Evolutionary conservation across 2,797 vertebrate species (phyloP), one percentile per base, ranked within the genome.

Genomic region (Galago senegalensis): DNA sequence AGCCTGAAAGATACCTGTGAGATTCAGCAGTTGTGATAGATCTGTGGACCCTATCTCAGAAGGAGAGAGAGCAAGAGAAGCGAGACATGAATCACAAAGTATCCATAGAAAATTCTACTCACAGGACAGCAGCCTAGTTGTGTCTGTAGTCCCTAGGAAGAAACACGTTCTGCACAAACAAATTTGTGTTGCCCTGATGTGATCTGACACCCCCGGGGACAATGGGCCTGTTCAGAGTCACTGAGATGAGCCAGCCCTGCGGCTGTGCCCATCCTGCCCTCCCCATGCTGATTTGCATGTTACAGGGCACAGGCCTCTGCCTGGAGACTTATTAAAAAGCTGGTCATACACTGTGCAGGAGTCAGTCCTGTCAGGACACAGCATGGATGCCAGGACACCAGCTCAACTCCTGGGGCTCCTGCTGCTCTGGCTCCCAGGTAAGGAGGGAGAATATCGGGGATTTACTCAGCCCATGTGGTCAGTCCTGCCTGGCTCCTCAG

Each of bases 391-490:
- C 91, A 79, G 34, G n/a, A 16, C 1, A 5, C 56, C 46, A 0
- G 0, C 17, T 23, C 76, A 67, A 37, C 20, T 92, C 46, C 37
- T 97, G 1, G 17, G 67, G 14, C 31, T 96, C 2, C 65, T 91
- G 37, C 31, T 95, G 18, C 46, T 94, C 81, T 95, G 85, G 20
- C 20, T 90, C 20, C 46, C 63, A 75, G 87, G 87, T 70, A 9
- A 95, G 43, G 31, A 37, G 10, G 13, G 25, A 12, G 7, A 37
- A 21, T 11, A 9, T 3, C 9, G 18, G 3, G 2, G 6, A 23
- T 1, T 3, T 13, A 0, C 34, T 4, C 3, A 37, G 0, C 0
- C 29, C 9, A 13, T 5, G 17, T 5, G 18, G 0, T 61, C 40
- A 25, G 46, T 12, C 4, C 4, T 0, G 0, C 9, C 13, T 29